Evolutionary conservation across 1,140 invertebrate genomes (phyloP).

Genomic region (Drosophila leontia): DNA sequence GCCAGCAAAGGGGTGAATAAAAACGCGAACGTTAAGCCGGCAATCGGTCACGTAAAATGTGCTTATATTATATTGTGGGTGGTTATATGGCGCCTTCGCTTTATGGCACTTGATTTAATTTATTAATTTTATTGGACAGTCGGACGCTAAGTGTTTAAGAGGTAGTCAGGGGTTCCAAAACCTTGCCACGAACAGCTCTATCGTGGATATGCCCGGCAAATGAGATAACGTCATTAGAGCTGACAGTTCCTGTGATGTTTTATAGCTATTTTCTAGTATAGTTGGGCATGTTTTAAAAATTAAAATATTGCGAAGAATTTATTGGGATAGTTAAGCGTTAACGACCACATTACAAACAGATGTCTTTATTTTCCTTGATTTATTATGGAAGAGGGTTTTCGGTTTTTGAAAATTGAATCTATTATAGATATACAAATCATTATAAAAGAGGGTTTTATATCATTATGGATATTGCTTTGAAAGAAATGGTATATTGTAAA

Average conservation of each 20-base stretch:
- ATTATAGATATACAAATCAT: not conserved
- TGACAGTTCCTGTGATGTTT: not conserved
- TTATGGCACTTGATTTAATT: conserved; percentile 44
- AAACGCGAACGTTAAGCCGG: conserved; percentile 1
- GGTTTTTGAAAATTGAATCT: not conserved
- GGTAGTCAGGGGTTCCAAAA: not conserved
- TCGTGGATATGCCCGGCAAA: conserved; percentile 1
- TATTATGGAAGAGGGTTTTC: not conserved
- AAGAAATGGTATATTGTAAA: no score
- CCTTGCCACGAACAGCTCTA: not conserved
- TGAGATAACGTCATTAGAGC: not conserved
- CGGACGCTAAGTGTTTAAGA: conserved; percentile 17
- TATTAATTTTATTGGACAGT: conserved; percentile 35
- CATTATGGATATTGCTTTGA: not conserved
- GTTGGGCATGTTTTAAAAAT: not conserved
- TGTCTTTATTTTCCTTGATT: not conserved
- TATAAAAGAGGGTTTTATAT: not conserved
- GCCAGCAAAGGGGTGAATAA: conserved; percentile 53
- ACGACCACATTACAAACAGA: not conserved
- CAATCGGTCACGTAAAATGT: conserved; percentile 16
- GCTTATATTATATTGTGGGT: conserved; percentile 27
- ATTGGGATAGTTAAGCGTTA: not conserved
- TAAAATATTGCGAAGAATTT: not conserved
- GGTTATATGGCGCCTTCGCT: conserved; percentile 30
- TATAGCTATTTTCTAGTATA: not conserved